Base-by-base conservation (phyloP, 2,888 invertebrate genomes). In the Neoitamus cyanurus region DNA sequence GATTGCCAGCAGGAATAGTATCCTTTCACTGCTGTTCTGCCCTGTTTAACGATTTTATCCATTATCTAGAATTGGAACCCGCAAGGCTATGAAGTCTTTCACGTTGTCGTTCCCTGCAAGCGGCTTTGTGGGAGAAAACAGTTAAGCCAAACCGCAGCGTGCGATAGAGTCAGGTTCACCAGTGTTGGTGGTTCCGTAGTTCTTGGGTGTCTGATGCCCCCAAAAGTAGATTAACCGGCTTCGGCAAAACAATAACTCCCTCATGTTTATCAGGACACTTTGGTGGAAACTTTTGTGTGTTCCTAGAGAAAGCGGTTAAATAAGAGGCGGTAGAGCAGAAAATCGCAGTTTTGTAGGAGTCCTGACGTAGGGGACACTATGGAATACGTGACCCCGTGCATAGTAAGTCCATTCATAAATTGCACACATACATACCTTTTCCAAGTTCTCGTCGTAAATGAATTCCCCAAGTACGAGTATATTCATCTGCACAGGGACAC, bases 181-280 rank as follows among this genome's bases (percentile, higher is more conserved):
- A 31, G 80, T 68, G 34, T 20, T 68, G 28, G 80, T 80, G 34
- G 25, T 68, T 77, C 6, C 42, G 28, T 77, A 78, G 31, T 78
- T 28, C 78, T 78, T 15, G 48, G 78, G 46, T 78, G 48, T 48
- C 34, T 48, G 13, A n/a, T n/a, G 20, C 68, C 58, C 34, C 68
- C 42, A 34, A 68, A 68, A 46, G 28, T 68, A 68, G 80, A 80
- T 80, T 80, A 80, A 80, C 58, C 80, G 68, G 68, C 80, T 34
- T 80, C 80, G 34, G 34, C 77, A 77, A 77, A 77, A 77, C 77
- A 77, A 77, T 77, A 77, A 77, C 42, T 42, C 20, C 30, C 42
- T 42, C 15, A n/a, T 42, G 42, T 46, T 46, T 46, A 46, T 30
- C 46, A 37, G 34, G 42, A 42, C 42, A 42, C 42, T 46, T 77